Evolutionary conservation across 2,797 vertebrate species (phyloP), one percentile per base, ranked within the genome.

Genomic region (Eulemur albifrons): DNA sequence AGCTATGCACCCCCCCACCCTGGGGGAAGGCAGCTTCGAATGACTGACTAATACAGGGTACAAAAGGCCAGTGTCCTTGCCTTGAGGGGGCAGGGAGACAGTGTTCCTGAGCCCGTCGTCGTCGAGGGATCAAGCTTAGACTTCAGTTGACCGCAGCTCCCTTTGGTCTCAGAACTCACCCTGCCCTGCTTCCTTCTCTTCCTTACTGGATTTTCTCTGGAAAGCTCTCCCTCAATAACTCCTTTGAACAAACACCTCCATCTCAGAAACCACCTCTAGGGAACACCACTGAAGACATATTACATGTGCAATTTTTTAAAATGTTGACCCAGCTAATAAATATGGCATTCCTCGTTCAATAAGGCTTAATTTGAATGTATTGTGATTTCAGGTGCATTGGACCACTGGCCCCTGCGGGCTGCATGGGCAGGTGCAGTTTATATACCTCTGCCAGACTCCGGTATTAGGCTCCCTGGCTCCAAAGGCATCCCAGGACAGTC

Each of bases 391-490:
- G n/a, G 69, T 45, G 67, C 7, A 9, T 63, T 40, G 38, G 90
- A 11, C 45, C 81, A 5, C 35, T 30, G 30, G 30, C 18, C 20
- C 25, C 57, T n/a, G 21, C 17, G 11, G 48, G 23, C 38, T 32
- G 1, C 52, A 30, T 11, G 3, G 50, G 82, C 45, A 52, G 59
- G 14, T 21, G 25, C 13, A 23, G 35, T 35, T 43, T 21, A 0
- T 21, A 10, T 4, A 27, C 76, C 25, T 21, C 13, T 30, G 2
- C 38, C 72, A 48, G 73, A n/a, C 48, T 79, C 25, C 40, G 48
- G 57, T 40, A 61, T 35, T 14, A 63, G 90, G 61, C 10, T 69
- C 38, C 25, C 94, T n/a, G 93, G 54, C 80, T 95, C 95, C 88
- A 69, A 40, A 72, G 25, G 2, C 59, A 76, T 73, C 77, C n/a